phyloP scores from a whole-genome alignment of 1,140 invertebrate species.

The Lepidostoma basale region DNA sequence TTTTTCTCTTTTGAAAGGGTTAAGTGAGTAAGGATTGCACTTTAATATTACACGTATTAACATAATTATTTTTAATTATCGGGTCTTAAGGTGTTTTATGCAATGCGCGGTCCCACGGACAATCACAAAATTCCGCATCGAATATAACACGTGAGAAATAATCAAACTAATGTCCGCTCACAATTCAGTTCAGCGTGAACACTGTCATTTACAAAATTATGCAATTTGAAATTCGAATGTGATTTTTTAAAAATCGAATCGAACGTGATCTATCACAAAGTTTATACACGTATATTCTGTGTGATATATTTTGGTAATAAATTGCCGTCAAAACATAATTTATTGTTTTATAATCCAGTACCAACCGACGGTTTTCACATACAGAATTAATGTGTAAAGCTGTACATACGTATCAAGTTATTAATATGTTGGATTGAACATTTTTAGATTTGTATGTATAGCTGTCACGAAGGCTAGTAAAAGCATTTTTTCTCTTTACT shows the following conservation, averaged over 20 bases:
- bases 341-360: slow-evolving; percentile 6
- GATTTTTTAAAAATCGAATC: slow-evolving; percentile 3
- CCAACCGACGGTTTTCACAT: background rate
- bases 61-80: too few relatives aligned
- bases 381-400: background rate
- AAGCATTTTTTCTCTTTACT: too few relatives aligned
- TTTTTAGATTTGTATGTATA: too few relatives aligned
- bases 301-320: slow-evolving; percentile 7
- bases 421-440: background rate
- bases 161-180: background rate
- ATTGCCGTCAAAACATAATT: slow-evolving; percentile 14
- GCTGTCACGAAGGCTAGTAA: slow-evolving; percentile 12
- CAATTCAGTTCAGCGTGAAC: background rate
- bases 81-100: too few relatives aligned
- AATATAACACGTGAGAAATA: background rate
- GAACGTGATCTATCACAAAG: slow-evolving; percentile 9
- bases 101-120: background rate
- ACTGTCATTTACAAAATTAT: slow-evolving; percentile 23
- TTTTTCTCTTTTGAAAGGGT: too few relatives aligned
- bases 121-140: background rate
- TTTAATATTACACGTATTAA: too few relatives aligned
- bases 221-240: slow-evolving; percentile 6
- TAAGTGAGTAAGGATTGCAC: too few relatives aligned
- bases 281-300: background rate
- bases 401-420: background rate